These are phyloP conservation scores for Rapana venosa DNA, from an alignment of 2,888 invertebrate genomes.

Conservation along the genomic window DNA sequence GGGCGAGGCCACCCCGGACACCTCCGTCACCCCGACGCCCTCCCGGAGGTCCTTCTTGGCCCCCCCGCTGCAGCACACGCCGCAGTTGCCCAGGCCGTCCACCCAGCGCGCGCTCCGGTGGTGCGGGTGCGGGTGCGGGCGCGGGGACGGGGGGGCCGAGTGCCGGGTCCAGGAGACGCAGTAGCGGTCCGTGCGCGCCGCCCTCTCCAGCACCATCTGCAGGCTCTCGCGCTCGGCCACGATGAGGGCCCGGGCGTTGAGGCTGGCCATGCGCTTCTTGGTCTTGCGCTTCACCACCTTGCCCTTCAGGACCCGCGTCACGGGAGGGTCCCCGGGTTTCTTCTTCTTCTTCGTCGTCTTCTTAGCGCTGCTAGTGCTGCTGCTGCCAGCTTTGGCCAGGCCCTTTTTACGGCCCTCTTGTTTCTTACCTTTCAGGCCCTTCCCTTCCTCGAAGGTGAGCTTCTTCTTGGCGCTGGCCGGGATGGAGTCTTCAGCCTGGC, in stretches of 20 bases:
- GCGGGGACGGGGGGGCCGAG: neutral
- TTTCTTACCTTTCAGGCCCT: neutral
- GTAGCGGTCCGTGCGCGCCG: slow-evolving; percentile 49
- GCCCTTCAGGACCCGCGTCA: slow-evolving; percentile 36
- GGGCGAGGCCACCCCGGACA: neutral
- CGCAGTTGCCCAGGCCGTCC: slow-evolving; percentile 42
- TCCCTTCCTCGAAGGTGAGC: neutral
- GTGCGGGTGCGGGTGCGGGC: neutral
- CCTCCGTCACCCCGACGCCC: slow-evolving; percentile 2
- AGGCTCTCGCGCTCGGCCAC: slow-evolving; percentile 45
- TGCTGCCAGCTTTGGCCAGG: neutral
- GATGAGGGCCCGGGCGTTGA: slow-evolving; percentile 52
- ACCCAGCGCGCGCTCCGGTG: slow-evolving; percentile 38
- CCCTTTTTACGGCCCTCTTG: neutral
- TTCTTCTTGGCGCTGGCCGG: slow-evolving; percentile 21
- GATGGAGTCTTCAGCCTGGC: neutral
- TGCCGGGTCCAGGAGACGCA: slow-evolving; percentile 49
- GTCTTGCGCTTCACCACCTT: slow-evolving; percentile 36
- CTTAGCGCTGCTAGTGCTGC: neutral
- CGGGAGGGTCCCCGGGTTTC: neutral
- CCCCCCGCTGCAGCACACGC: slow-evolving; percentile 40
- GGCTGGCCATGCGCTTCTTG: slow-evolving; percentile 48
- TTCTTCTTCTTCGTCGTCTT: slow-evolving; percentile 12
- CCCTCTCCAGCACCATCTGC: slow-evolving; percentile 44
- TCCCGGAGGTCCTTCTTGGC: slow-evolving; percentile 35